Evolutionary conservation across 2,888 invertebrate species (phyloP).

Genomic region (Troides helena): DNA sequence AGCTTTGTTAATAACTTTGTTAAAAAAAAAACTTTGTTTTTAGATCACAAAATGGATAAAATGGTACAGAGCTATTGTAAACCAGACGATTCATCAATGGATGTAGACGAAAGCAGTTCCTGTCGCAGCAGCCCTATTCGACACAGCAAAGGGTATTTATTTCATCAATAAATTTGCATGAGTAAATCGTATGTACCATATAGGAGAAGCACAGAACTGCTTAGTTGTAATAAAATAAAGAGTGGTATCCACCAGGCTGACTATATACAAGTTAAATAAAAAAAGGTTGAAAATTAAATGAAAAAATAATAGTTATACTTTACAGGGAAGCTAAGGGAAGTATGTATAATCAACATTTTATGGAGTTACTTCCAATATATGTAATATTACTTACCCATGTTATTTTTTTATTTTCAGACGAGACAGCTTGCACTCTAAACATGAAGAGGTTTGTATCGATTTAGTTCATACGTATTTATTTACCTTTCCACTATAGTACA

Average conservation of each 20-base stretch:
- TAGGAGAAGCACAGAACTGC: too few relatives aligned
- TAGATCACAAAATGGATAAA: slow-evolving; percentile 55
- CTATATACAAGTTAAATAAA: too few relatives aligned
- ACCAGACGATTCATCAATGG: slow-evolving; percentile 59
- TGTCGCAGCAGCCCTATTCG: slow-evolving; percentile 60
- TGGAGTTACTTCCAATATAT: too few relatives aligned
- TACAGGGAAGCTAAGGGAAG: too few relatives aligned
- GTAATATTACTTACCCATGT: not conserved
- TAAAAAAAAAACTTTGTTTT: slow-evolving; percentile 28
- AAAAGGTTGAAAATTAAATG: too few relatives aligned
- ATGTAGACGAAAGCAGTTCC: slow-evolving; percentile 55
- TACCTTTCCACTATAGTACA: too few relatives aligned
- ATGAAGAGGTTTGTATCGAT: slow-evolving; percentile 52
- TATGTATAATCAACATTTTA: too few relatives aligned
- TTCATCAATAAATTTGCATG: not conserved
- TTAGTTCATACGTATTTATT: not conserved
- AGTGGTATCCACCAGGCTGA: too few relatives aligned
- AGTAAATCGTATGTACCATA: too few relatives aligned
- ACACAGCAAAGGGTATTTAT: slow-evolving; percentile 51
- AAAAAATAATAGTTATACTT: too few relatives aligned
- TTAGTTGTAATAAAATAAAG: too few relatives aligned
- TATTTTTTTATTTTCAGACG: slow-evolving; percentile 47
- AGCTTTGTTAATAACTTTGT: not conserved
- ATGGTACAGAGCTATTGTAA: slow-evolving; percentile 47
- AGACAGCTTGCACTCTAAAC: slow-evolving; percentile 55